These are phyloP conservation scores for Phymorhynchus buccinoides DNA, from an alignment of 1,140 invertebrate species.

Conservation along the genomic window DNA sequence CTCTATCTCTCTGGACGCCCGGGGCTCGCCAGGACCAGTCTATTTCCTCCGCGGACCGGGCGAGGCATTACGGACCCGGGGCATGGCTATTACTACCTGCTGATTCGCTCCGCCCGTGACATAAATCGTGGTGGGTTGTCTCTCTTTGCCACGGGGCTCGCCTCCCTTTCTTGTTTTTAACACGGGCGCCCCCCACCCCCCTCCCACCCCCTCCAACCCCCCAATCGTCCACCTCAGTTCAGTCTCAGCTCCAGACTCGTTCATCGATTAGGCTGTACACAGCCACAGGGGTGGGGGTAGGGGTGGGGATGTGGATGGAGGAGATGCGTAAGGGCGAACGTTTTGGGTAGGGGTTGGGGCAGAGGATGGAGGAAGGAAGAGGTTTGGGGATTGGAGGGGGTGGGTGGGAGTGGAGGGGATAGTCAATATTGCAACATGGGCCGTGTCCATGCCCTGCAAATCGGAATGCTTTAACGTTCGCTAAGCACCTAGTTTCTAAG, in stretches of 20 bases:
- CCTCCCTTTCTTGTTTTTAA: neutral
- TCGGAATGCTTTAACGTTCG: too few relatives aligned
- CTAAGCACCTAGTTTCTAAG: too few relatives aligned
- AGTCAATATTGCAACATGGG: too few relatives aligned
- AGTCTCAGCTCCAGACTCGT: neutral
- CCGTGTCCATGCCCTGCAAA: too few relatives aligned
- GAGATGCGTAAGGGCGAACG: too few relatives aligned
- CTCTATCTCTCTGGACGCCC: neutral
- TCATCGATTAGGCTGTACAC: neutral
- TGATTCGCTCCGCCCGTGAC: constrained; percentile 28
- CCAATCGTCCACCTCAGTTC: neutral
- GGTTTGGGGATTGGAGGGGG: too few relatives aligned
- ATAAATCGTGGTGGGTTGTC: constrained; percentile 39
- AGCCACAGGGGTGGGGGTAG: neutral
- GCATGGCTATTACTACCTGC: constrained; percentile 39
- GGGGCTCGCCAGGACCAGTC: neutral
- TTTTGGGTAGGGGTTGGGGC: too few relatives aligned
- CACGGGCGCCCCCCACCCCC: neutral
- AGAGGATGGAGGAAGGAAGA: too few relatives aligned
- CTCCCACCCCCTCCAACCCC: neutral
- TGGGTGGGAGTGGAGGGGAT: too few relatives aligned
- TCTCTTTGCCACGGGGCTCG: neutral
- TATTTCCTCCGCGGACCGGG: constrained; percentile 33
- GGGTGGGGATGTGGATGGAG: too few relatives aligned
- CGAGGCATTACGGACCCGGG: neutral